Evolutionary conservation across 2,888 invertebrate species (phyloP).

Genomic region (Amblyjoppa fuscipennis): DNA sequence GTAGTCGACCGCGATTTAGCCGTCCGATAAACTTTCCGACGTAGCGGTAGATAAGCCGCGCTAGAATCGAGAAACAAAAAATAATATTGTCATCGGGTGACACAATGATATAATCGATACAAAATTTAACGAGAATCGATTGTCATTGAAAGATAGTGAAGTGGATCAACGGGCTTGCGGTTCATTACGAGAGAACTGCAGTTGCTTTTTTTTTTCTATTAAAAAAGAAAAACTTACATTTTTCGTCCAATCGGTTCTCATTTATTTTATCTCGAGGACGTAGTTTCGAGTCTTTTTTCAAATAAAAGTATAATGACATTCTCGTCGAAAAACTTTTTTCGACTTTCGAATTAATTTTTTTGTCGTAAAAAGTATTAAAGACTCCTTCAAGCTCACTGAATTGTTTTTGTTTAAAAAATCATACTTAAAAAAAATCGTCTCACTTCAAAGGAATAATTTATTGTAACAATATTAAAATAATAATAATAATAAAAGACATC

Average conservation of each 20-base stretch:
- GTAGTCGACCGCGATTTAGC: background rate
- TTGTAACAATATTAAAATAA: too few species aligned
- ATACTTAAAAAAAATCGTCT: background rate
- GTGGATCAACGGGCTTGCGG: background rate
- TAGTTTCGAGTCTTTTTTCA: too few species aligned
- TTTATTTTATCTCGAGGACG: background rate
- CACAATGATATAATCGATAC: slow-evolving; percentile 2
- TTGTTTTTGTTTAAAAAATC: too few species aligned
- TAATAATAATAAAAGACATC: too few species aligned
- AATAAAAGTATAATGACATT: background rate
- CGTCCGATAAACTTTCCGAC: slow-evolving; percentile 6
- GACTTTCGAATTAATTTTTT: too few species aligned
- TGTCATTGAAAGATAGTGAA: slow-evolving; percentile 1
- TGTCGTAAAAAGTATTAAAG: too few species aligned
- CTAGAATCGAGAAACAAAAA: slow-evolving; percentile 20
- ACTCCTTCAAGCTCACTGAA: too few species aligned
- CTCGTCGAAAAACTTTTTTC: too few species aligned
- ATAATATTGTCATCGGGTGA: background rate
- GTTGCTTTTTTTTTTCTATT: background rate
- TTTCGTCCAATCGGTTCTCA: background rate
- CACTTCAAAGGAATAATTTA: background rate
- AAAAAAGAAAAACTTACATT: background rate
- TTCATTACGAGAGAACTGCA: background rate
- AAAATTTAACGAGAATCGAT: slow-evolving; percentile 12
- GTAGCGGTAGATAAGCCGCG: background rate